These are phyloP conservation scores for Cephus pulcher DNA, from an alignment of 2,888 invertebrate species.

Conservation along the genomic window DNA sequence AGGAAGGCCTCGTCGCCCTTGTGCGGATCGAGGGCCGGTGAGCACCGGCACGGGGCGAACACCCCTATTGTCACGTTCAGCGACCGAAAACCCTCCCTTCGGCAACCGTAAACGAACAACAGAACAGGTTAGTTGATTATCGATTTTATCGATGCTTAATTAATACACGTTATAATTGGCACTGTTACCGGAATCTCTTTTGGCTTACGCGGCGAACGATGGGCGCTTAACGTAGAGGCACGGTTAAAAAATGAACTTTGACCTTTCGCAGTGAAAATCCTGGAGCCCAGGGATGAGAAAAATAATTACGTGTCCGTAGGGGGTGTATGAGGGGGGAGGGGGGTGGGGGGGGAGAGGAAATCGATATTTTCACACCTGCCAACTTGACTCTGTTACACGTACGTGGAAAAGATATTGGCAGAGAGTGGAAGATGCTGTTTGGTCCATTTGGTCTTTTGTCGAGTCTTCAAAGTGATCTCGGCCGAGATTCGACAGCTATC, in stretches of 20 bases:
- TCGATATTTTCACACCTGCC: not conserved
- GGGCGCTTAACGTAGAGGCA: not conserved
- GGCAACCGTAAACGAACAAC: conserved; percentile 62
- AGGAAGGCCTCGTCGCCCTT: conserved; percentile 43
- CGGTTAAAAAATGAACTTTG: not conserved
- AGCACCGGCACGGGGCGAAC: conserved; percentile 63
- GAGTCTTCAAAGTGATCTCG: not conserved
- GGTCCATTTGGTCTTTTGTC: not conserved
- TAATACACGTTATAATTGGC: not conserved
- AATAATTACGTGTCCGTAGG: not conserved
- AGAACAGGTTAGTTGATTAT: conserved; percentile 57
- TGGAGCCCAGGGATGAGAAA: not conserved
- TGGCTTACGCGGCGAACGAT: not conserved
- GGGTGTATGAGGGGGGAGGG: no score
- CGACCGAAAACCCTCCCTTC: conserved; percentile 59
- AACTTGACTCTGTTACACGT: not conserved
- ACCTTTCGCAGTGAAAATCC: not conserved
- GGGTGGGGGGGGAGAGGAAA: no score
- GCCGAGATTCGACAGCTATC: not conserved
- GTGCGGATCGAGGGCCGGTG: conserved; percentile 60
- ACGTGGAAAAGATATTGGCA: not conserved
- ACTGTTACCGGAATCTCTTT: no score
- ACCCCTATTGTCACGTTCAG: conserved; percentile 59
- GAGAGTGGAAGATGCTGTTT: not conserved
- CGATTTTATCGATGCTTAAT: conserved; percentile 5